Evolutionary conservation across 2,888 invertebrate species (phyloP).

Genomic region (Heliconius cydno): DNA sequence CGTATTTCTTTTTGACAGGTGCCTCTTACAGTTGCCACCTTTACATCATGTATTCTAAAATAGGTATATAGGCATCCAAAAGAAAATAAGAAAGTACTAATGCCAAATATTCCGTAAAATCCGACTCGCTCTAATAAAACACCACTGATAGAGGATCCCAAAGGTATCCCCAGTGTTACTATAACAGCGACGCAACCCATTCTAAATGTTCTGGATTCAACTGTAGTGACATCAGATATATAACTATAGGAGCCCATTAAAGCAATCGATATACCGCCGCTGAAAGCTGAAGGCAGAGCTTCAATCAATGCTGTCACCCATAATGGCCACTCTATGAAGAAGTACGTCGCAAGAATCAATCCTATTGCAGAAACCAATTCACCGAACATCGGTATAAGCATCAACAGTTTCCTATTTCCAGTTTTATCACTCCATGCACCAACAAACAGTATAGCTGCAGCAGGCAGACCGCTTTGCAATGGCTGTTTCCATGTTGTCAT

Average conservation of each 20-base stretch:
- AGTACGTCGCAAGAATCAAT: constrained; percentile 80
- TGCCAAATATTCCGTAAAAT: constrained; percentile 74
- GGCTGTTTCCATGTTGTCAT: constrained; percentile 83
- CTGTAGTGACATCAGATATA: constrained; percentile 83
- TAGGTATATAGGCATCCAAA: constrained; percentile 68
- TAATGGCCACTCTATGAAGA: constrained; percentile 81
- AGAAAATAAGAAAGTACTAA: constrained; percentile 62
- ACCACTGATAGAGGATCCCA: constrained; percentile 81
- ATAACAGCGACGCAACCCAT: constrained; percentile 84
- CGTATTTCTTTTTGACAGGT: constrained; percentile 57
- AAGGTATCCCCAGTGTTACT: constrained; percentile 76
- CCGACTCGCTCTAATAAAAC: constrained; percentile 74
- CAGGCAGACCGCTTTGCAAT: constrained; percentile 81
- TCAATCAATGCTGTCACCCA: constrained; percentile 82
- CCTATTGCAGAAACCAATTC: constrained; percentile 80
- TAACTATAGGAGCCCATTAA: constrained; percentile 85
- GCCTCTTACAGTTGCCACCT: constrained; percentile 59
- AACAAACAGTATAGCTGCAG: constrained; percentile 81
- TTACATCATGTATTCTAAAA: constrained; percentile 69
- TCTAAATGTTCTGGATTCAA: constrained; percentile 84
- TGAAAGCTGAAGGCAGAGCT: constrained; percentile 81
- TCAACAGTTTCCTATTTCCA: constrained; percentile 82
- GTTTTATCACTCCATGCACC: constrained; percentile 86
- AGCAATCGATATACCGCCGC: constrained; percentile 83
- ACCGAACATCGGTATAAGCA: constrained; percentile 82